phyloP scores from a whole-genome alignment of 2,888 invertebrate species.

The Druceiella hillmani region DNA sequence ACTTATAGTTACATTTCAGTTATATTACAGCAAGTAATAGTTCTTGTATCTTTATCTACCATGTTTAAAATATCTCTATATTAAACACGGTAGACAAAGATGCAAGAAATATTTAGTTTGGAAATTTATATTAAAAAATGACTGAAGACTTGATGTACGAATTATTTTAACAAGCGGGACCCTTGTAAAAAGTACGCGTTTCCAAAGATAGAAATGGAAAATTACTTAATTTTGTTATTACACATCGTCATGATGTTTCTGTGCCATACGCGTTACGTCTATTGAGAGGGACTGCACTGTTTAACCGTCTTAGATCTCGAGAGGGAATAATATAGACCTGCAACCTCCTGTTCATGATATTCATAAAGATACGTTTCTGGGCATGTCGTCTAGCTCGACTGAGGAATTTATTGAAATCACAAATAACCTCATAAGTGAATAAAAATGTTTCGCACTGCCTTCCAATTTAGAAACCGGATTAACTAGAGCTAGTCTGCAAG shows the following conservation, averaged over 20 bases:
- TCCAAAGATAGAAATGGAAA: conserved; percentile 70
- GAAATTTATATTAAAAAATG: conserved; percentile 73
- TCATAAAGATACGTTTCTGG: conserved; percentile 33
- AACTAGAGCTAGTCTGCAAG: conserved; percentile 44
- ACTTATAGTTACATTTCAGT: too few relatives aligned
- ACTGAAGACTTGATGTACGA: conserved; percentile 80
- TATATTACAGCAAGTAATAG: too few relatives aligned
- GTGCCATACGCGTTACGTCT: conserved; percentile 72
- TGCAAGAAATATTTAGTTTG: conserved; percentile 70
- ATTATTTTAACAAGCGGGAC: conserved; percentile 81
- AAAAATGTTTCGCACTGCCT: too few relatives aligned
- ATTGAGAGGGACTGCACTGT: conserved; percentile 65
- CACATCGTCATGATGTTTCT: conserved; percentile 68
- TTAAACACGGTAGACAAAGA: conserved; percentile 52
- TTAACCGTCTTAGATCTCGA: conserved; percentile 50
- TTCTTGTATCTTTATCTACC: too few relatives aligned
- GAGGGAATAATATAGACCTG: conserved; percentile 32
- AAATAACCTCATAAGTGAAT: conserved; percentile 28
- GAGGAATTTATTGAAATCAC: conserved; percentile 42
- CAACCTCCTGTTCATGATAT: conserved; percentile 40
- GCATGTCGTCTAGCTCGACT: conserved; percentile 30
- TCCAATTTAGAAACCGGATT: too few relatives aligned
- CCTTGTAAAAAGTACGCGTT: conserved; percentile 69
- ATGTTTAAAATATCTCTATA: too few relatives aligned
- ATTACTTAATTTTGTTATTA: conserved; percentile 68